Percentiles rank a stretch among this genome's conserved stretches.
Evolutionary conservation across 2,888 invertebrate species (phyloP).

Genomic region (Tachina grossa): DNA sequence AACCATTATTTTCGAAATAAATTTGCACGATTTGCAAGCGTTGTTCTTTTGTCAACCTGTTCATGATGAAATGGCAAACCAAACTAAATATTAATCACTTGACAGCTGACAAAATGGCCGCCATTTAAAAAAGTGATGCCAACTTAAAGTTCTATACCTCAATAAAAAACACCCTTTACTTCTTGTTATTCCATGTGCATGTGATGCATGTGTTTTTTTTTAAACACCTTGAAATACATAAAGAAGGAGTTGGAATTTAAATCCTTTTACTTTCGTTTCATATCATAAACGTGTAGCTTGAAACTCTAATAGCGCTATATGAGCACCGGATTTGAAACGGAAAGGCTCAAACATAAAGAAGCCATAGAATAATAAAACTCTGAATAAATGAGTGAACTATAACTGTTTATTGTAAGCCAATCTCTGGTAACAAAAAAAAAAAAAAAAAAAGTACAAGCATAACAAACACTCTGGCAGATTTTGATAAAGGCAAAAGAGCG

Average conservation of each 20-base stretch:
- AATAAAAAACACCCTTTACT: too few species aligned
- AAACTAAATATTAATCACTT: too few species aligned
- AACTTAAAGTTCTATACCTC: too few species aligned
- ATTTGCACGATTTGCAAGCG: too few species aligned
- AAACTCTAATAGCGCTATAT: slow-evolving; percentile 58
- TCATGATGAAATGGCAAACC: too few species aligned
- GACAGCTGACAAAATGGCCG: too few species aligned
- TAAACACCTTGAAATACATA: slow-evolving; percentile 23
- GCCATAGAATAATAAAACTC: slow-evolving; percentile 17
- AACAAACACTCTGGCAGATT: neutral
- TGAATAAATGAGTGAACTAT: slow-evolving; percentile 52
- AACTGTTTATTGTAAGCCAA: slow-evolving; percentile 61
- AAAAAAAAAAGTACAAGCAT: slow-evolving; percentile 19
- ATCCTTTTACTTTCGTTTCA: slow-evolving; percentile 62
- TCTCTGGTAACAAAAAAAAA: slow-evolving; percentile 39
- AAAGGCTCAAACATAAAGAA: neutral
- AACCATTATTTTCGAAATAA: too few species aligned
- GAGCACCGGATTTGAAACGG: slow-evolving; percentile 47
- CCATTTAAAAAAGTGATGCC: too few species aligned
- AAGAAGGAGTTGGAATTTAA: slow-evolving; percentile 40
- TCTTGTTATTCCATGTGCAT: neutral
- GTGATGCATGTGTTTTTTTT: neutral
- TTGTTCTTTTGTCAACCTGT: too few species aligned
- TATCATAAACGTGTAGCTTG: slow-evolving; percentile 44
- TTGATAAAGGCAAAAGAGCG: neutral